Base-by-base conservation (phyloP, 2,113 vertebrate species). In the Hemichromis elongatus region DNA sequence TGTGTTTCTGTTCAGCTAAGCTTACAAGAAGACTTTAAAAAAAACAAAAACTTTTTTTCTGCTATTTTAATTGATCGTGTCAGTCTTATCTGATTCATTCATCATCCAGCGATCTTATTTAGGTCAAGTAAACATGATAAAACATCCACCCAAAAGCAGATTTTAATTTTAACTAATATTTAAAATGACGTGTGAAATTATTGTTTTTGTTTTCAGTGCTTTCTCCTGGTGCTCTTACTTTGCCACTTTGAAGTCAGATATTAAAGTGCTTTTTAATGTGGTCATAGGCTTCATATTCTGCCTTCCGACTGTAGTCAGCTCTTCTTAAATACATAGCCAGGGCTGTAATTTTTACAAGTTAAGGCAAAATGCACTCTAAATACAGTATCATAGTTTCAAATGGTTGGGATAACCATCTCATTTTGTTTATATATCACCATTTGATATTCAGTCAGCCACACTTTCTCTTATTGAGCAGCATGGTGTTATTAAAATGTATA, bases 331-430 rank as follows among this genome's bases (percentile, higher is more conserved):
- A 95, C 94, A 96, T 86, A 93, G 94, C 66, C 87, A 94, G 88
- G 92, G 92, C 96, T 96, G 92, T 97, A 95, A 96, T 97, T 96
- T 96, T 94, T 92, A 94, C 95, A 95, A 95, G 95, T 96, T 96
- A 94, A 96, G 96, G 94, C 93, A 95, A 95, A 96, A 96, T 94
- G 93, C 91, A 85, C 92, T 94, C 92, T 96, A 96, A 97, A 94
- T 95, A 96, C 96, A 96, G 96, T 96, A 96, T 96, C 95, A 89
- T 80, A 61, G 90, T 96, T 96, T 96, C 96, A 96, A 92, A 92
- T 93, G 89, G 87, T 87, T 90, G 78, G 82, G 88, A 93, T 86
- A 91, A 89, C 86, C 88, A 70, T 95, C 94, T 95, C 91, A 94
- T 94, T 95, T 93, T 81, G 83, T 88, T 92, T 90, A 93, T 90